Evolutionary conservation across 2,797 vertebrate species (phyloP).

Genomic region (Sandelia bainsii): DNA sequence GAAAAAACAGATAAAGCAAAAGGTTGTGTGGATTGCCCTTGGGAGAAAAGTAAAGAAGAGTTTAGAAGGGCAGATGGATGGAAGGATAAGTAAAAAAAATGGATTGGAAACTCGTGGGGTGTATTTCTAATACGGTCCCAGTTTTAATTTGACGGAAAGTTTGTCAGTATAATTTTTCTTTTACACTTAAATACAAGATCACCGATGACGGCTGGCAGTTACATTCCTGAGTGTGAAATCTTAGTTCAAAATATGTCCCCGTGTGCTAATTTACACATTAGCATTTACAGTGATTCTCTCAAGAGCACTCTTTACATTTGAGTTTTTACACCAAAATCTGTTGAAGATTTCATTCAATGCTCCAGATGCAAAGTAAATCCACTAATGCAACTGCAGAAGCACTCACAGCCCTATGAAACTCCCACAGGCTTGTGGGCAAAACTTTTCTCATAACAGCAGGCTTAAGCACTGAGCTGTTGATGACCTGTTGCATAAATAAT

Average conservation of each 20-base stretch:
- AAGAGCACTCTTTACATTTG: conserved; percentile 43
- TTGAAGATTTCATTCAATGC: conserved; percentile 52
- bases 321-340: conserved; percentile 57
- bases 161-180: conserved; percentile 34
- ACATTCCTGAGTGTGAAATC: conserved; percentile 40
- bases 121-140: conserved; percentile 5
- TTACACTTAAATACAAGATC: conserved; percentile 2
- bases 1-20: background rate
- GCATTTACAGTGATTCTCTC: conserved; percentile 62
- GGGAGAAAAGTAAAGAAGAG: background rate
- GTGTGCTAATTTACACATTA: conserved; percentile 54
- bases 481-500: conserved; percentile 50
- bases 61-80: background rate
- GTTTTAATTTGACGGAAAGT: conserved; percentile 22
- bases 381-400: conserved; percentile 54
- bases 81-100: conserved; percentile 1
- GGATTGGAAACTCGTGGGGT: background rate
- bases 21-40: background rate
- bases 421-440: conserved; percentile 43
- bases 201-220: conserved; percentile 15
- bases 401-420: conserved; percentile 51
- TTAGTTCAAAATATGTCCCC: conserved; percentile 34
- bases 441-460: conserved; percentile 35
- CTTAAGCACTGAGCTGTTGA: conserved; percentile 44
- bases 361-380: conserved; percentile 51